phyloP scores from a whole-genome alignment of 2,113 vertebrate genomes.

The Lucifuga dentata region DNA sequence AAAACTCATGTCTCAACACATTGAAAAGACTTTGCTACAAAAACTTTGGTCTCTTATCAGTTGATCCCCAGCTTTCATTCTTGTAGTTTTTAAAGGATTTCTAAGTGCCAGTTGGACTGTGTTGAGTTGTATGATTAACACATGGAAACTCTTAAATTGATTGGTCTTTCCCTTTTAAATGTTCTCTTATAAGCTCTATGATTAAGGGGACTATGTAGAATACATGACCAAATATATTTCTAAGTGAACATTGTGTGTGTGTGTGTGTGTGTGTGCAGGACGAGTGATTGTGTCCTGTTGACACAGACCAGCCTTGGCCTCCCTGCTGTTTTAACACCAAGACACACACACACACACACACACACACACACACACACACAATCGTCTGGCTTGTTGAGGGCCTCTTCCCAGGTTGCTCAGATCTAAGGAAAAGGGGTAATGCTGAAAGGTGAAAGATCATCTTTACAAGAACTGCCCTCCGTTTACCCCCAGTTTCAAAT shows the following conservation, averaged over 20 bases:
- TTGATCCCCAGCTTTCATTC: not conserved
- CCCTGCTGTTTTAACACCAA: slow-evolving; percentile 52
- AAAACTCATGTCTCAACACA: too few species aligned
- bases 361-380: slow-evolving; percentile 5
- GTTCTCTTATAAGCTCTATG: slow-evolving; percentile 34
- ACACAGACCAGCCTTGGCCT: too few species aligned
- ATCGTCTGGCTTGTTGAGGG: slow-evolving; percentile 56
- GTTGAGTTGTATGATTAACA: slow-evolving; percentile 22
- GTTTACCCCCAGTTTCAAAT: slow-evolving; percentile 65
- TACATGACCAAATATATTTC: slow-evolving; percentile 5
- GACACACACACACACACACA: slow-evolving; percentile 6
- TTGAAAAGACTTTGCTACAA: too few species aligned
- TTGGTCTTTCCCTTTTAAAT: slow-evolving; percentile 35
- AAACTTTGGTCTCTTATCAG: too few species aligned
- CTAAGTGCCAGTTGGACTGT: slow-evolving; percentile 6
- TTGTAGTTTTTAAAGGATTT: not conserved
- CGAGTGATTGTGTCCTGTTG: too few species aligned
- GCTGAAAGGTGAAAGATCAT: slow-evolving; percentile 76
- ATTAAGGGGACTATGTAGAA: slow-evolving; percentile 11
- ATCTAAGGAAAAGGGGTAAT: slow-evolving; percentile 59
- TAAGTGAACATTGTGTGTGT: slow-evolving; percentile 5
- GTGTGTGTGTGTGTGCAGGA: slow-evolving; percentile 13
- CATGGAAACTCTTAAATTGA: slow-evolving; percentile 41
- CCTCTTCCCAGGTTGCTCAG: slow-evolving; percentile 63
- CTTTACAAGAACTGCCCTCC: slow-evolving; percentile 55